Base-by-base conservation (phyloP, 2,797 vertebrate genomes). In the Chiloscyllium punctatum region DNA sequence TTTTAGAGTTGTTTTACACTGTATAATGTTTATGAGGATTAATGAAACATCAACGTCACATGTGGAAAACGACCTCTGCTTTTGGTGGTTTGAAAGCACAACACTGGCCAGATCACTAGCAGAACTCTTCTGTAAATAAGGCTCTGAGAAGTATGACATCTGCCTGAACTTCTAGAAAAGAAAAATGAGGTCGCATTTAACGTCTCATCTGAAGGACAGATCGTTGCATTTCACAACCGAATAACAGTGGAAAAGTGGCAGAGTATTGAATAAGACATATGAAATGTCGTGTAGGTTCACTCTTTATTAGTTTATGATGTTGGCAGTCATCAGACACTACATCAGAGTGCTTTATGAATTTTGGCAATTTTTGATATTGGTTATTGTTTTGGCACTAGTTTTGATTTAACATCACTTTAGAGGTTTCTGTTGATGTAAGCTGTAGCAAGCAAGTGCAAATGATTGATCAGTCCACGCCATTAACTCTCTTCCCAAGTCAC, bases 111-210 rank as follows among this genome's bases (percentile, higher is more conserved):
- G 30, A 33, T 18, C 33, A 90, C 87, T 66, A 13, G 16, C 18
- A n/a, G 30, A 90, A 90, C 30, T 90, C 25, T 62, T 90, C 53
- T 62, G n/a, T 66, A 90, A 62, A 33, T 42, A 25, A 69, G 62
- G 16, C 16, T 18, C n/a, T n/a, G 30, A 1, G 4, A 66, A 37
- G 57, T 8, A 18, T 37, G 21, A 68, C 90, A 66, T 42, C 4
- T 9, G 4, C 25, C n/a, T 92, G 66, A 92, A 92, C 18, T 16
- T 92, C 3, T 42, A 1, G n/a, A 4, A 25, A 92, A 91, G 88
- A 92, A 92, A 92, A 92, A 92, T 69, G 66, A 66, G 62, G 23
- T 68, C 92, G 37, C n/a, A 92, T 68, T 92, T 92, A 92, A 92
- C 90, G 25, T 69, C 62, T 92, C 90, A 69, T 37, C n/a, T 62